Evolutionary conservation across 2,888 invertebrate genomes (phyloP), one percentile per base, ranked within the genome.

Genomic region (Cheilosia urbana): DNA sequence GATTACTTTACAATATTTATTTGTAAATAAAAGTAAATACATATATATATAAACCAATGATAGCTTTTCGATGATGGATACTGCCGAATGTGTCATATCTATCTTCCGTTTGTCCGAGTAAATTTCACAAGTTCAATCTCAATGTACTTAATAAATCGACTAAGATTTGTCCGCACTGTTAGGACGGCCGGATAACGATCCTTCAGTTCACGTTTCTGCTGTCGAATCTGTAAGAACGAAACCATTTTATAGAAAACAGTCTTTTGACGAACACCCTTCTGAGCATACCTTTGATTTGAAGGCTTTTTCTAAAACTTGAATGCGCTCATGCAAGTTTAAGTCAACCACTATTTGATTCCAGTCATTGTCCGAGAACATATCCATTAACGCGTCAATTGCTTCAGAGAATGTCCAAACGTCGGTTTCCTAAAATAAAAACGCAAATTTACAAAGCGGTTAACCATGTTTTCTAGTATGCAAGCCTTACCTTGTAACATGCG

Each of bases 321-420:
- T 91, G 89, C 94, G 95, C n/a, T 94, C 94, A 2, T 95, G 93
- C 63, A 96, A 93, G 87, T 94, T 93, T 17, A 96, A 93, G 89
- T 95, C 95, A 80, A 92, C 92, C 0, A 95, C 95, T 77, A 96
- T 91, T 21, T 90, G 89, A 90, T 96, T 95, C 73, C 95, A 95
- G 89, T 96, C 95, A 89, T 96, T 96, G 89, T 96, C 96, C 0
- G 95, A 94, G 91, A 95, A 96, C 88, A 96, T 93, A 90, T 96
- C 96, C 91, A 96, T 95, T 30, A 96, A 89, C 0, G 95, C 94
- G 89, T 96, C 96, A 47, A 96, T 90, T 4, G 95, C 94, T 92
- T 96, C 96, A 0, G 96, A 96, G 42, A 95, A 92, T 5, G 96
- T 94, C 95, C 96, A 96, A 7, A 95, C 94, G 84, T 95, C 95